Evolutionary conservation across 92 coral and sea anemone genomes (phyloP).

Genomic region (Porites rus): DNA sequence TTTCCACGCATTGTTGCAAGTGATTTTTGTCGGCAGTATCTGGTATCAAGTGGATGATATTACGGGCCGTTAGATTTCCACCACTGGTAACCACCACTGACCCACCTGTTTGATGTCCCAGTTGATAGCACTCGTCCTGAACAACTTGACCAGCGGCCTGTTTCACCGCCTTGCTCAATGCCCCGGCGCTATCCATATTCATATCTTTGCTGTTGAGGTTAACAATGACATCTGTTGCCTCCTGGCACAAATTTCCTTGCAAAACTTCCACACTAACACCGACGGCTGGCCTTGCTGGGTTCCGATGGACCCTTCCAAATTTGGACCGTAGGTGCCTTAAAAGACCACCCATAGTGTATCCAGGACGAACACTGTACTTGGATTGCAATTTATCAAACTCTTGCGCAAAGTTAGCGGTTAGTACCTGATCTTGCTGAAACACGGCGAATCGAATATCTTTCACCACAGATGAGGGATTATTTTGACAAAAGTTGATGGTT

Average conservation of each 20-base stretch:
- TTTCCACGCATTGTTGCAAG: slow-evolving; percentile 47
- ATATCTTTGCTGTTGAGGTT: slow-evolving; percentile 65
- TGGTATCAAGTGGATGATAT: slow-evolving; percentile 61
- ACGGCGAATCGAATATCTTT: slow-evolving; percentile 80
- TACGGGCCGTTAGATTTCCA: slow-evolving; percentile 36
- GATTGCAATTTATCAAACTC: slow-evolving; percentile 30
- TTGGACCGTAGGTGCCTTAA: not conserved
- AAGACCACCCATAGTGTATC: not conserved
- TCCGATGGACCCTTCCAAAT: not conserved
- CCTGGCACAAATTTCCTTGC: slow-evolving; percentile 52
- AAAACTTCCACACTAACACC: slow-evolving; percentile 17
- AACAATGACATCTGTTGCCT: slow-evolving; percentile 66
- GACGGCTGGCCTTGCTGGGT: not conserved
- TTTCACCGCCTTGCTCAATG: slow-evolving; percentile 59
- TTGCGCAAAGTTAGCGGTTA: slow-evolving; percentile 60
- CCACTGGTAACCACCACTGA: slow-evolving; percentile 65
- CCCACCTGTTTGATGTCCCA: slow-evolving; percentile 61
- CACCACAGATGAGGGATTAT: slow-evolving; percentile 31
- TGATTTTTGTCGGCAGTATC: slow-evolving; percentile 19
- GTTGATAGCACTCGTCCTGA: slow-evolving; percentile 46
- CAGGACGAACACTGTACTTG: not conserved
- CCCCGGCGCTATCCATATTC: slow-evolving; percentile 68
- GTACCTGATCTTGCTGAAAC: slow-evolving; percentile 59
- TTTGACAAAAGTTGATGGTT: slow-evolving; percentile 48
- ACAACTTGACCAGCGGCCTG: slow-evolving; percentile 8